Base-by-base conservation (phyloP, 2,797 vertebrate species). In the Microctenopoma stevenorrisi region DNA sequence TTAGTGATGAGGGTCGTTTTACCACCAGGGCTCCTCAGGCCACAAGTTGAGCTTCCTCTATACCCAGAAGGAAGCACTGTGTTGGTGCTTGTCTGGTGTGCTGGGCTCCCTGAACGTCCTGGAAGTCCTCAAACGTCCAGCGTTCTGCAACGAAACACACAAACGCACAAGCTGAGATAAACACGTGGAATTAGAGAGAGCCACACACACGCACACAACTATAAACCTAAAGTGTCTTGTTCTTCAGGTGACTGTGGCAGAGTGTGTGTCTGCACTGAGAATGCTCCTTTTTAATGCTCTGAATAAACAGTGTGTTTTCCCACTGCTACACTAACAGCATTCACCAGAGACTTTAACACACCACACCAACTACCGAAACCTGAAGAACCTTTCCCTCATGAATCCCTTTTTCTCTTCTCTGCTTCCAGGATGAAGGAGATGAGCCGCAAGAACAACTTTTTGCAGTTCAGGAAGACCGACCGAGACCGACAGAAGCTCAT, bases 391-490 rank as follows among this genome's bases (percentile, higher is more conserved):
- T 25, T 15, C 18, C 5, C 4, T 3, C 6, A 4, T 10, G 16
- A 16, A 2, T 33, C 33, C 10, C 28, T 4, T 37, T 5, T 2
- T 13, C 28, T 3, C 13, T 15, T 42, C 13, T 35, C 4, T 37
- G 26, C 59, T 68, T 76, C 43, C 86, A 99, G 97, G 94, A 98
- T 98, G 97, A 95, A 92, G 73, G 97, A 99, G 92, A 95, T 94
- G 1, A 97, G 96, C 90, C 91, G 96, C 67, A 99, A 97, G 87
- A 98, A 96, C 94, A 96, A 95, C 59, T 92, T 99, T 87, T 98
- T 99, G 42, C 97, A 98, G 81, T 98, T 99, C 86, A 94, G 96
- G 83, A 99, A 97, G 78, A 96, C 96, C 0, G 97, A 99, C 82
- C 71, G 96, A 26, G 98, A 99, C 92, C 92, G 97, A 57, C 97